These are phyloP conservation scores for Cyphomyrmex costatus DNA, from an alignment of 1,140 invertebrate species.

Conservation along the genomic window DNA sequence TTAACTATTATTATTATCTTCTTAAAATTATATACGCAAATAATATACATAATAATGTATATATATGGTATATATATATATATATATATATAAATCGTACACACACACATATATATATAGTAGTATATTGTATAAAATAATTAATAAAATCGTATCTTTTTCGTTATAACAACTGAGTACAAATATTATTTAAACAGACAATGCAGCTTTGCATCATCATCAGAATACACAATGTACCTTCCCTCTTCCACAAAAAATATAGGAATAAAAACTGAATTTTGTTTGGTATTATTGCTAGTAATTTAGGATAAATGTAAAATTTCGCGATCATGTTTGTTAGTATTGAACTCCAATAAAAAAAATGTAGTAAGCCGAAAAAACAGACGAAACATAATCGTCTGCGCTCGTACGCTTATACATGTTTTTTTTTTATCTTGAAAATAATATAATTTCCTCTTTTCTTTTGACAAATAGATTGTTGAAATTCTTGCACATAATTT, in stretches of 20 bases:
- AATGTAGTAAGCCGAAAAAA: slow-evolving; percentile 1
- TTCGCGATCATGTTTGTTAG: not conserved
- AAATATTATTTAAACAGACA: slow-evolving; percentile 20
- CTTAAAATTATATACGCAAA: not conserved
- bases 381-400: not conserved
- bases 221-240: not conserved
- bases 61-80: too few species aligned
- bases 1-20: not conserved
- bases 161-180: not conserved
- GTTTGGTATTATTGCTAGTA: not conserved
- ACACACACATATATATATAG: not conserved
- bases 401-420: not conserved
- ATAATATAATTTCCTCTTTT: not conserved
- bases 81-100: too few species aligned
- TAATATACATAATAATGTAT: not conserved
- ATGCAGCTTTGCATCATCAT: not conserved
- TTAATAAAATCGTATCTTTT: slow-evolving; percentile 14
- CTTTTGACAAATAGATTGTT: slow-evolving; percentile 28
- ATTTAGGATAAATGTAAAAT: not conserved
- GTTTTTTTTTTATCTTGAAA: slow-evolving; percentile 22
- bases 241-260: not conserved
- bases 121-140: not conserved
- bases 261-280: slow-evolving; percentile 3
- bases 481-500: slow-evolving; percentile 10
- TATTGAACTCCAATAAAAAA: not conserved